Evolutionary conservation across 1,140 invertebrate genomes (phyloP), one percentile per base, ranked within the genome.

Genomic region (Piezodorus guildinii): DNA sequence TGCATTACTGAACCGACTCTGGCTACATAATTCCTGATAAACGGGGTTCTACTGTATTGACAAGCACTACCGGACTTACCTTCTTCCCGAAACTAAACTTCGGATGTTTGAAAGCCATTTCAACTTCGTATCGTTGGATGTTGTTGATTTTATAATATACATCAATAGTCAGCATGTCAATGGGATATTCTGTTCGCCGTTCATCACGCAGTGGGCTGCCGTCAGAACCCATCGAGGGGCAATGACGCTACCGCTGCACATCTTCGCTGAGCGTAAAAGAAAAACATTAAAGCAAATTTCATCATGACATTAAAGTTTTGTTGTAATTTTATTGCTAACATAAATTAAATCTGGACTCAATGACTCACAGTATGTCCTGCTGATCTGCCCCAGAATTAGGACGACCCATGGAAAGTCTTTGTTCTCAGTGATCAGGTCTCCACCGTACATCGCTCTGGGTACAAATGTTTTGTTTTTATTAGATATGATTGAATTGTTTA

Each of bases 221-320:
- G 60, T 61, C 43, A 45, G 25, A 45, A 61, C 60, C 60, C 39
- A 45, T 4, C 44, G 19, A 0, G 60, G 60, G 4, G 17, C 6
- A 61, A 61, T 61, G 0, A 46, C 39, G n/a, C n/a, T 27, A 5
- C 60, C 60, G 25, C 21, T 61, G 60, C 60, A 61, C 60, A 61
- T 16, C 43, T 61, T 61, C 17, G 44, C 60, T 61, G 43, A 44
- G 52, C 17, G 17, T 19, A 52, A 16, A 56, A 56, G 2, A 17
- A 56, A 56, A 56, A 56, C 34, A 12, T 39, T 39, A 6, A 1
- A 6, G 1, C 3, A 39, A 4, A 39, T 10, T 39, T 39, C 12
- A 8, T 5, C 12, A 39, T 39, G 34, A 10, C 27, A 39, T 39
- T 39, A 39, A 10, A 39, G 2, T 10, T n/a, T n/a, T n/a, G 12